These are phyloP conservation scores for Chaetophractus vellerosus DNA, from an alignment of 2,797 vertebrate genomes.

Conservation along the genomic window DNA sequence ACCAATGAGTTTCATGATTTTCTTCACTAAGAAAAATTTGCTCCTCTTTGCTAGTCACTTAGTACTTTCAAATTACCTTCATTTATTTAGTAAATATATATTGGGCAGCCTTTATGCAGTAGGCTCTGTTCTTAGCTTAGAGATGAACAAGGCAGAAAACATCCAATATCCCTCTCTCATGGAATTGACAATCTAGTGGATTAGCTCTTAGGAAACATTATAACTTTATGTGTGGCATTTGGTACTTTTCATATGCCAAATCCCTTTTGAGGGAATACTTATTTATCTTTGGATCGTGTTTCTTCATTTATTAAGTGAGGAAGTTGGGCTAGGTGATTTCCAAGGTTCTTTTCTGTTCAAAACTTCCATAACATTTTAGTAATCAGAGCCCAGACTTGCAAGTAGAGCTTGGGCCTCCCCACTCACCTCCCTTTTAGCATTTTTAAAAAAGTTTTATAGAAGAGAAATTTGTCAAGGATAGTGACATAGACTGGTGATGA, in stretches of 20 bases:
- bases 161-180: neutral
- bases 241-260: slow-evolving; percentile 31
- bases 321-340: neutral
- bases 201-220: slow-evolving; percentile 7
- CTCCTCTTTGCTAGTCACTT: slow-evolving; percentile 11
- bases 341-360: slow-evolving; percentile 10
- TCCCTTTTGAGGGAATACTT: slow-evolving; percentile 29
- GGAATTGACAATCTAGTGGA: neutral
- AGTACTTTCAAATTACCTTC: slow-evolving; percentile 45
- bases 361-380: neutral
- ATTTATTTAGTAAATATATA: neutral
- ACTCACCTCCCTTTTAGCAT: neutral
- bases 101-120: neutral
- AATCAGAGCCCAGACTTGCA: slow-evolving; percentile 4
- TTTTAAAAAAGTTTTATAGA: neutral
- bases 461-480: slow-evolving; percentile 1
- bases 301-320: slow-evolving; percentile 40
- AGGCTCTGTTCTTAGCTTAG: neutral
- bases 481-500: neutral
- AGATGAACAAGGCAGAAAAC: neutral
- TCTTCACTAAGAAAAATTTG: slow-evolving; percentile 53
- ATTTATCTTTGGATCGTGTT: neutral
- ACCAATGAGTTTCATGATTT: slow-evolving; percentile 1
- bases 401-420: neutral
- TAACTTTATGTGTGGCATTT: slow-evolving; percentile 16